Evolutionary conservation across 2,888 invertebrate genomes (phyloP), one percentile per base, ranked within the genome.

Genomic region (Drosophila atroscutellata): DNA sequence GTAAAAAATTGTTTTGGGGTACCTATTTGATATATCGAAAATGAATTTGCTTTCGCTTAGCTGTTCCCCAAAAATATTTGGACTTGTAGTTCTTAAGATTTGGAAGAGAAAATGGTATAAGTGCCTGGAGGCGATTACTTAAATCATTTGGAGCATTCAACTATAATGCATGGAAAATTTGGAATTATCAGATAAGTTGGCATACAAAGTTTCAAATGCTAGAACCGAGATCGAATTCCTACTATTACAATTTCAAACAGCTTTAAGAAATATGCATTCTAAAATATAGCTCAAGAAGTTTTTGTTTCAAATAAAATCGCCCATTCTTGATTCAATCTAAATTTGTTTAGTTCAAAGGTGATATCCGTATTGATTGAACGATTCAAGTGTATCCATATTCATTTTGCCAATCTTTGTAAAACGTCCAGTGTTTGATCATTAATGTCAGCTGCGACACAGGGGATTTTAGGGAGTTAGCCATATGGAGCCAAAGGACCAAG

Each of bases 401-500:
- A 11, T 11, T 5, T n/a, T 6, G 42, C 1, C 45, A 45, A 45
- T 15, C 20, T 3, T 24, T 45, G 20, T 4, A 24, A 24, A 15
- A 6, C 15, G 6, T 18, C 36, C 18, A 15, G 54, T 34, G 11
- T 42, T 42, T 42, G 20, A 42, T 20, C 42, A 11, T n/a, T 39
- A 39, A 39, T 39, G n/a, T 39, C 39, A n/a, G 39, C 20, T 42
- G n/a, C 4, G 3, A 32, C n/a, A 52, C 24, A 37, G 13, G 55
- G 55, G 39, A 30, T 39, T 30, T 39, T 15, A 3, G 15, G 20
- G 7, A 20, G 13, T 15, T 24, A 4, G 37, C 37, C 37, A 37
- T 55, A 37, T 55, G 55, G 55, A 24, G 30, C 32, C 18, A 30
- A 30, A 15, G 61, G 28, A 28, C 54, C 32, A 28, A 28, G 37